phyloP scores from a whole-genome alignment of 2,797 vertebrate species.

The Centropyge bicolor region DNA sequence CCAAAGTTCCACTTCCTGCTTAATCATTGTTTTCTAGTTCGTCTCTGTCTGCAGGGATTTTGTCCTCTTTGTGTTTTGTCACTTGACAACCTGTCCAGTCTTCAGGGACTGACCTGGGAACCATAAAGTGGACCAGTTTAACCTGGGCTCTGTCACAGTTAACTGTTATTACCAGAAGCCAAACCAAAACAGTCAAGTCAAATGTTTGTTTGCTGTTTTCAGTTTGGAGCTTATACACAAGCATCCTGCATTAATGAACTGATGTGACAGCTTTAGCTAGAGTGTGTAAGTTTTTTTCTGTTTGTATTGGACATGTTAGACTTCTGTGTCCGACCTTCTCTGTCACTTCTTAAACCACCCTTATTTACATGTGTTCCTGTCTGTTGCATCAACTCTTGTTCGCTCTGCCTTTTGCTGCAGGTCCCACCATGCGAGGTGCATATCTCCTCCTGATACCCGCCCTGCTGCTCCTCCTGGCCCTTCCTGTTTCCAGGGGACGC shows the following conservation, averaged over 20 bases:
- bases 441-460: constrained; percentile 75
- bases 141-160: not conserved
- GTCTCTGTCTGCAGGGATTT: not conserved
- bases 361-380: constrained; percentile 22
- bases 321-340: constrained; percentile 2
- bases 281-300: not conserved
- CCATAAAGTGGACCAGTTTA: not conserved
- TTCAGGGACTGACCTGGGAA: not conserved
- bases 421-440: constrained; percentile 73
- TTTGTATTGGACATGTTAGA: not conserved
- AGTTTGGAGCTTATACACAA: not conserved
- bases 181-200: too few relatives aligned
- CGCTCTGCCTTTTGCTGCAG: constrained; percentile 38
- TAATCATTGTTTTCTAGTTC: constrained; percentile 30
- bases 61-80: constrained; percentile 10
- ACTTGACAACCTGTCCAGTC: constrained; percentile 5
- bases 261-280: not conserved
- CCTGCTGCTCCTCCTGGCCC: constrained; percentile 80
- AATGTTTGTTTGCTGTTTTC: too few relatives aligned
- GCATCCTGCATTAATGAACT: not conserved
- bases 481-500: constrained; percentile 86
- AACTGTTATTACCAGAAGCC: not conserved
- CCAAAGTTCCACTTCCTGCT: not conserved
- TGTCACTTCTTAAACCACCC: not conserved
- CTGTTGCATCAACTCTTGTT: not conserved